Evolutionary conservation across 1,140 invertebrate genomes (phyloP), one percentile per base, ranked within the genome.

Genomic region (Sinonovacula constricta): DNA sequence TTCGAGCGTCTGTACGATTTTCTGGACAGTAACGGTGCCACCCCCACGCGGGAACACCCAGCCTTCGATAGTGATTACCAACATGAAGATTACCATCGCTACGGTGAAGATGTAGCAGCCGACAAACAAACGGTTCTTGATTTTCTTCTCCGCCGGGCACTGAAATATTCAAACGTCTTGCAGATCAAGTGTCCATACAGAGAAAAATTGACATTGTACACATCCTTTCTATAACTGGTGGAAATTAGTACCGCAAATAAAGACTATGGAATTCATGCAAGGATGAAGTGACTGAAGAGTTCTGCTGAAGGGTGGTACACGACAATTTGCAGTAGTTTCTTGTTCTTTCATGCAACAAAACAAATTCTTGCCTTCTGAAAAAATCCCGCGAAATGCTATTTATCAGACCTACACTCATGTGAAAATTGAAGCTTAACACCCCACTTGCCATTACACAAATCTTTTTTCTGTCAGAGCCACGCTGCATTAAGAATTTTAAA

Each of bases 61-160:
- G 30, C 67, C 67, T 28, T 69, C 67, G 18, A 69, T 7, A 18
- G 54, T 45, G n/a, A 39, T 53, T 26, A 69, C 26, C n/a, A 69
- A 22, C 14, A 69, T 56, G 10, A 31, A 15, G 15, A 7, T 53
- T 45, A 69, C 57, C 2, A 69, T 3, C 28, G 36, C 10, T 15
- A 69, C 1, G 5, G 57, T 28, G 1, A 69, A 1, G 3, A 69
- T 14, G 22, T 56, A 69, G 18, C 67, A 54, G 15, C 54, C 67
- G 24, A 24, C 67, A 33, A 69, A 69, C 22, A 49, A 69, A 45
- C 67, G 22, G 3, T 24, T 69, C 28, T 69, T 53, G 18, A 56
- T 14, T 34, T 69, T 69, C n/a, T 56, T 34, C 30, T 69, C 67
- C 2, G 53, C 53, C 14, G 67, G 67, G 24, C 67, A 69, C 67